A percentile compares a stretch with the other conserved stretches of the same genome.
phyloP scores from a whole-genome alignment of 1,140 invertebrate genomes.

The Drosophila neocordata region DNA sequence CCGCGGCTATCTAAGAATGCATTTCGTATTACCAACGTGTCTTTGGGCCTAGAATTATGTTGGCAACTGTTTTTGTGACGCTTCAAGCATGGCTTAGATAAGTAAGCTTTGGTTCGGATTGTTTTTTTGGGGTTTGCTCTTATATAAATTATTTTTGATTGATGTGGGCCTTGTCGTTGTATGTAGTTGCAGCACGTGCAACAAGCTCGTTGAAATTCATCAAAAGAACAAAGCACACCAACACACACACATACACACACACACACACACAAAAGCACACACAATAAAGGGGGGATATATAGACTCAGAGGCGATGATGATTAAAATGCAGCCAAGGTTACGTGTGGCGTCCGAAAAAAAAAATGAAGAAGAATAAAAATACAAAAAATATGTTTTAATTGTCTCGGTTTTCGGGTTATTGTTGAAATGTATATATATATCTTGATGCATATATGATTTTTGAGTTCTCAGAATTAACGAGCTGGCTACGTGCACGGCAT shows the following conservation, averaged over 20 bases:
- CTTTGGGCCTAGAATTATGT: constrained; percentile 29
- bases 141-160: constrained; percentile 77
- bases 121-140: constrained; percentile 44
- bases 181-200: constrained; percentile 67
- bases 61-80: constrained; percentile 10
- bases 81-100: constrained; percentile 56
- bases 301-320: constrained; percentile 47
- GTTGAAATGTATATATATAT: constrained; percentile 22
- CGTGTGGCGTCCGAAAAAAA: constrained; percentile 56
- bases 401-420: constrained; percentile 56
- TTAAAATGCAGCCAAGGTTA: constrained; percentile 79
- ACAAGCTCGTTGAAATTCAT: constrained; percentile 54
- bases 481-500: constrained; percentile 68
- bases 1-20: no score
- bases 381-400: constrained; percentile 68
- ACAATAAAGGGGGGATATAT: background rate
- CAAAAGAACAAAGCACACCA: constrained; percentile 33
- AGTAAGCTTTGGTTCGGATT: constrained; percentile 29
- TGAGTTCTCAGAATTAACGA: constrained; percentile 75
- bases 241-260: background rate
- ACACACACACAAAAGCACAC: background rate
- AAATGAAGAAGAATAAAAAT: no score
- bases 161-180: constrained; percentile 69
- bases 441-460: constrained; percentile 60
- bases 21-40: constrained; percentile 54